Evolutionary conservation across 2,888 invertebrate species (phyloP), one percentile per base, ranked within the genome.

Genomic region (Junonia oenone): DNA sequence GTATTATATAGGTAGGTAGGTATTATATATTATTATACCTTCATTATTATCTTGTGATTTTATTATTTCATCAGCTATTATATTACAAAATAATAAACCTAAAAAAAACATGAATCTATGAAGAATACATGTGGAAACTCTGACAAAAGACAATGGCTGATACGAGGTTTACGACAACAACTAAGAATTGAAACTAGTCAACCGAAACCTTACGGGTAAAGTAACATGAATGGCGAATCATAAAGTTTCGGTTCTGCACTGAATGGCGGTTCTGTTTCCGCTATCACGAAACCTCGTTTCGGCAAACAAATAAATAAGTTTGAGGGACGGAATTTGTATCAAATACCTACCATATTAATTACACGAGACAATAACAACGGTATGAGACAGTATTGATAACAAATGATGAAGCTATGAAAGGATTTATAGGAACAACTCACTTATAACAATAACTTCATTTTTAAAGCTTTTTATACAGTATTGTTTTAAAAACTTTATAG

Each of bases 201-300:
- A 43, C 38, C 51, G 51, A 45, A 48, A 51, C 40, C 29, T 55
- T 22, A 55, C 31, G 55, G 49, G 45, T 45, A 52, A 55, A 51
- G 51, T 48, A 55, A 47, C 50, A 51, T 45, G 51, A 55, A 55
- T 51, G 35, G 43, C 15, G 37, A 35, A 49, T 46, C 45, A 40
- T 47, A 51, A 56, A 51, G 45, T 56, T 56, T 31, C 17, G 31
- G 22, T 45, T 54, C 58, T 52, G 56, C 56, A 29, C 19, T 35
- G 33, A 56, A 56, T 51, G 47, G 51, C 45, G 33, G 22, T 14
- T 51, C 31, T 46, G 37, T 52, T 52, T 47, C 46, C 19, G 29
- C 45, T 52, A 52, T 52, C 27, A 37, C 9, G 11, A 13, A 52
- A 15, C 37, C 27, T 37, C 43, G n/a, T 43, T 22, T 13, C 26